phyloP scores from a whole-genome alignment of 1,140 invertebrate species.

The Papilio aristodemus region DNA sequence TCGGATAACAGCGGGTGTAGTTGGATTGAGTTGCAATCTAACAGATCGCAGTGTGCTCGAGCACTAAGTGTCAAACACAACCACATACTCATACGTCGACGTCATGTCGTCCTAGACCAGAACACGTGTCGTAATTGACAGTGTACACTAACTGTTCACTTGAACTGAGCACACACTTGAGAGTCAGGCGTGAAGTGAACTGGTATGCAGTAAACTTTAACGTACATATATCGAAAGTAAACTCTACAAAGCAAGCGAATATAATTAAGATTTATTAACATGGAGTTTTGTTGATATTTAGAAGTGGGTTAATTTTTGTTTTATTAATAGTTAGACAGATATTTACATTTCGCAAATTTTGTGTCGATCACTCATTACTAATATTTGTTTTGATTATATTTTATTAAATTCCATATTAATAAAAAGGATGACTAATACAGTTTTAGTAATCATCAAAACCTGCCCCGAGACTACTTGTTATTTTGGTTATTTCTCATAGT shows the following conservation, averaged over 20 bases:
- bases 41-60: background rate
- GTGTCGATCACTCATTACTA: no score
- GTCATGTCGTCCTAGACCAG: slow-evolving; percentile 7
- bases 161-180: background rate
- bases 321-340: no score
- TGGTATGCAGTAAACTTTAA: background rate
- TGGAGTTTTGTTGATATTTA: background rate
- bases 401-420: no score
- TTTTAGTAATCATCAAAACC: no score
- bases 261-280: slow-evolving; percentile 9
- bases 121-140: slow-evolving; percentile 17
- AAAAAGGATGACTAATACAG: no score
- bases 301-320: no score
- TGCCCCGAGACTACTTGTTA: no score
- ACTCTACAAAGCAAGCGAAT: background rate
- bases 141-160: background rate
- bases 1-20: background rate
- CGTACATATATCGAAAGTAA: background rate
- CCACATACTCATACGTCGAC: background rate
- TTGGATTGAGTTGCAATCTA: background rate
- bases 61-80: slow-evolving; percentile 1
- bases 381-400: no score
- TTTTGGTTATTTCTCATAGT: no score
- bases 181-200: background rate
- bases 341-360: no score